Evolutionary conservation across 2,888 invertebrate genomes (phyloP).

Genomic region (Pardosa pseudoannulata): DNA sequence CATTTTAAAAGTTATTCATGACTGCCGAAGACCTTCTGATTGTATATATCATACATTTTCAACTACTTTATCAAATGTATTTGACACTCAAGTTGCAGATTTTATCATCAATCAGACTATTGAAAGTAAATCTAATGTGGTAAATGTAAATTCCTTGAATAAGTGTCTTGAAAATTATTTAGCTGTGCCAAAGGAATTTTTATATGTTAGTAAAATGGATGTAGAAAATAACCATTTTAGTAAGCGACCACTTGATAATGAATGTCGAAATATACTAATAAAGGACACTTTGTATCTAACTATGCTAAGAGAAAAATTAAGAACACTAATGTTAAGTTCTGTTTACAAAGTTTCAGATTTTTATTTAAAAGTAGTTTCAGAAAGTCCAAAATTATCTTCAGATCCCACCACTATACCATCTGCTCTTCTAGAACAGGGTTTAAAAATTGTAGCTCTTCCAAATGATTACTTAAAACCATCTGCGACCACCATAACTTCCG

Average conservation of each 20-base stretch:
- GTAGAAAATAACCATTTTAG: neutral
- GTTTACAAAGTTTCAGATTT: neutral
- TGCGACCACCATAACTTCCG: no score
- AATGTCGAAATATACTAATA: neutral
- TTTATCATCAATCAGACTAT: neutral
- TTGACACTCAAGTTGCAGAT: conserved; percentile 82
- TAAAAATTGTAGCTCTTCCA: neutral
- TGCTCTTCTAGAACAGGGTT: neutral
- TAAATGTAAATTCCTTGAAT: conserved; percentile 12
- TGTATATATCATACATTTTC: conserved; percentile 81
- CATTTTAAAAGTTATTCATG: conserved; percentile 82
- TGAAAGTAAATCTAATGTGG: neutral
- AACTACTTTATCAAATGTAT: conserved; percentile 81
- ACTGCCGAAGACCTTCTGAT: conserved; percentile 81
- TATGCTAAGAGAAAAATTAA: neutral
- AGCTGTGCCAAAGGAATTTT: conserved; percentile 31
- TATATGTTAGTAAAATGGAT: neutral
- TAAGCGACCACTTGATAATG: neutral
- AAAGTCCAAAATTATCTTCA: neutral
- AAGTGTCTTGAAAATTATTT: conserved; percentile 25
- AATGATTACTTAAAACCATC: no score
- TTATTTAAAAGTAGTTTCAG: neutral
- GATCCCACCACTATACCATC: neutral
- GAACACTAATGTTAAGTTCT: neutral
- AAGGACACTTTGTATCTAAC: conserved; percentile 39